phyloP scores from a whole-genome alignment of 2,797 vertebrate species.

The Enteromius treurensis region DNA sequence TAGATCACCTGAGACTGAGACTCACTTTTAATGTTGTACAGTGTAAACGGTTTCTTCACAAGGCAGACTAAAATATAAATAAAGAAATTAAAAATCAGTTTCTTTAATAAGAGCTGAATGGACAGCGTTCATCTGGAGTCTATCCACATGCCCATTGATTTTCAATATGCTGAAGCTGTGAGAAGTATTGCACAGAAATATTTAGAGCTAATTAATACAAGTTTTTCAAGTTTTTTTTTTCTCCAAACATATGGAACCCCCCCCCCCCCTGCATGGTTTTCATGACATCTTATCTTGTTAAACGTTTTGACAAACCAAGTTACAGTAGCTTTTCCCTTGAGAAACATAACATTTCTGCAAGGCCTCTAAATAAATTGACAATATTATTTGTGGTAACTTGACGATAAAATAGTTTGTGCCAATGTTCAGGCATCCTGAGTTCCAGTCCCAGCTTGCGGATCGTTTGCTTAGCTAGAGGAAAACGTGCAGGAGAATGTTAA shows the following conservation, averaged over 20 bases:
- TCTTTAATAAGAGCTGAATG: constrained; percentile 6
- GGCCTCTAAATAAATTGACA: background rate
- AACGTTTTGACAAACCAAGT: background rate
- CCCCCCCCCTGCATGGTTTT: background rate
- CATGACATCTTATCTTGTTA: background rate
- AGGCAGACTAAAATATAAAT: background rate
- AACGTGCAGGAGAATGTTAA: background rate
- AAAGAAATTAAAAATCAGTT: background rate
- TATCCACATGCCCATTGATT: constrained; percentile 17
- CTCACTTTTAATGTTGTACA: background rate
- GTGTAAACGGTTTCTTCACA: background rate
- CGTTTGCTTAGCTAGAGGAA: background rate
- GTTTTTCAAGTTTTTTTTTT: too few relatives aligned
- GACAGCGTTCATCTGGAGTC: constrained; percentile 21
- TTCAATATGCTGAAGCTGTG: constrained; percentile 22
- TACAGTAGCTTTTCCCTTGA: background rate
- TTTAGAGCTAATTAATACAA: constrained; percentile 26
- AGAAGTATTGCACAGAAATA: constrained; percentile 14
- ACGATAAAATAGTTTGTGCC: background rate
- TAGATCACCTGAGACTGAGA: background rate
- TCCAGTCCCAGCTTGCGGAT: background rate
- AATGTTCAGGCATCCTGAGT: background rate
- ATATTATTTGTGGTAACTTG: background rate
- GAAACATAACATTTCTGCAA: background rate
- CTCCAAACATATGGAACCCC: background rate